A percentile compares a stretch with the other conserved stretches of the same genome.
phyloP scores from a whole-genome alignment of 2,888 invertebrate species.

The Tenodera sinensis region DNA sequence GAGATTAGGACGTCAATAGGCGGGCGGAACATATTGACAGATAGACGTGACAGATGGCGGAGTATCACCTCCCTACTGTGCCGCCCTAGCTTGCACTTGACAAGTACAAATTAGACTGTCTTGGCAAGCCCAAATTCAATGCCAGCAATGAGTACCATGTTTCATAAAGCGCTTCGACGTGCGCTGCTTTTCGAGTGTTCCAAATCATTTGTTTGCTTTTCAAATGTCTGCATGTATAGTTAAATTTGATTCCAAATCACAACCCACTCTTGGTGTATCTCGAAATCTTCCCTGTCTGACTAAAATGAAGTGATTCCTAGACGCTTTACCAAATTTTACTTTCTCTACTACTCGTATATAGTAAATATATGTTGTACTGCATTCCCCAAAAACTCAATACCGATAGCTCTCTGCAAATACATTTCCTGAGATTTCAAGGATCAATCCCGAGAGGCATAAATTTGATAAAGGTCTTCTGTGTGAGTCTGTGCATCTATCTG shows the following conservation, averaged over 20 bases:
- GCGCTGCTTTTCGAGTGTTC: background rate
- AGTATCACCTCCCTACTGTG: background rate
- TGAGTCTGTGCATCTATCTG: too few species aligned
- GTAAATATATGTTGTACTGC: too few species aligned
- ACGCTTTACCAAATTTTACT: too few species aligned
- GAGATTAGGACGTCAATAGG: background rate
- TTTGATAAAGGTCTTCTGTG: too few species aligned
- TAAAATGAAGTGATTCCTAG: too few species aligned
- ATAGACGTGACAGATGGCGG: background rate
- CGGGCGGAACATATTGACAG: background rate
- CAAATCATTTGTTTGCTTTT: background rate
- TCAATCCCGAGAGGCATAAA: too few species aligned
- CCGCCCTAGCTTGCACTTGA: background rate
- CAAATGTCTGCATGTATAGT: background rate
- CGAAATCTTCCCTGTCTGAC: too few species aligned
- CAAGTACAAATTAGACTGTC: background rate
- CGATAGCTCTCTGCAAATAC: too few species aligned
- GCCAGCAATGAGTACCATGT: background rate
- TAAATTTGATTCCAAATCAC: background rate
- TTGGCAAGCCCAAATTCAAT: background rate
- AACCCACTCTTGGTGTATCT: background rate
- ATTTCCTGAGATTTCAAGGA: too few species aligned
- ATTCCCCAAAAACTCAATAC: too few species aligned
- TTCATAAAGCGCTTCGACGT: background rate
- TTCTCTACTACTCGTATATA: too few species aligned